Conservation (phyloP, 1,140 invertebrate genomes). For the Thrips palmi region DNA sequence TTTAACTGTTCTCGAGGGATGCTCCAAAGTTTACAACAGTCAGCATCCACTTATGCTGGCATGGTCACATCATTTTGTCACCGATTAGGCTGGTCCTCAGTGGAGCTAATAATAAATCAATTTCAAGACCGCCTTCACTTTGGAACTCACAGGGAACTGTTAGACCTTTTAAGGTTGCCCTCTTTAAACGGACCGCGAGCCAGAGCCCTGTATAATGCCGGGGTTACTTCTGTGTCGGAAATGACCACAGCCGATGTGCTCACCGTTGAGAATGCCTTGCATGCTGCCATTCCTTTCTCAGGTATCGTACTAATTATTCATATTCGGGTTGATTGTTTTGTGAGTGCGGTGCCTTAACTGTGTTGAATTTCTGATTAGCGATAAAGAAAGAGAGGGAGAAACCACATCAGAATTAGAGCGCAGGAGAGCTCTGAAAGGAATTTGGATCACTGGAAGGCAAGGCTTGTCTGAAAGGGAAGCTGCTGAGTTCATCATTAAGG, state of each 20-base stretch:
- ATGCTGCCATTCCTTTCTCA: slow-evolving; percentile 62
- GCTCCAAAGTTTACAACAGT: slow-evolving; percentile 82
- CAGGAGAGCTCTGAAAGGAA: slow-evolving; percentile 29
- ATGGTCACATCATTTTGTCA: slow-evolving; percentile 87
- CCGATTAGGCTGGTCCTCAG: slow-evolving; percentile 79
- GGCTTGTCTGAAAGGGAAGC: slow-evolving; percentile 67
- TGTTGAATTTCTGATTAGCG: slow-evolving; percentile 27
- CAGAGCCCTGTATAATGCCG: slow-evolving; percentile 63
- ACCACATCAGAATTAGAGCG: slow-evolving; percentile 33
- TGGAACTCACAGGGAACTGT: slow-evolving; percentile 79
- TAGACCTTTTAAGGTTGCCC: slow-evolving; percentile 76
- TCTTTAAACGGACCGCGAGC: slow-evolving; percentile 71
- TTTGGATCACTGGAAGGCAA: slow-evolving; percentile 69
- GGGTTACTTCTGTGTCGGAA: slow-evolving; percentile 57
- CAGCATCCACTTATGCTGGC: slow-evolving; percentile 65
- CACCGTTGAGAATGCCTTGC: slow-evolving; percentile 56
- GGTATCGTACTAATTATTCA: no score
- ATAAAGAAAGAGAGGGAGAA: slow-evolving; percentile 51
- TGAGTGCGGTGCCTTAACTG: not conserved
- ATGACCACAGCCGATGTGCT: slow-evolving; percentile 52
- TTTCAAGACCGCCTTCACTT: slow-evolving; percentile 90
- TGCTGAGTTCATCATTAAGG: slow-evolving; percentile 54
- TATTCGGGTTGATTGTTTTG: not conserved
- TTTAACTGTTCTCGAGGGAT: slow-evolving; percentile 76
- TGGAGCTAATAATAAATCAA: slow-evolving; percentile 76